Evolutionary conservation across 2,797 vertebrate species (phyloP), one percentile per base, ranked within the genome.

Genomic region (Hipposideros larvatus): DNA sequence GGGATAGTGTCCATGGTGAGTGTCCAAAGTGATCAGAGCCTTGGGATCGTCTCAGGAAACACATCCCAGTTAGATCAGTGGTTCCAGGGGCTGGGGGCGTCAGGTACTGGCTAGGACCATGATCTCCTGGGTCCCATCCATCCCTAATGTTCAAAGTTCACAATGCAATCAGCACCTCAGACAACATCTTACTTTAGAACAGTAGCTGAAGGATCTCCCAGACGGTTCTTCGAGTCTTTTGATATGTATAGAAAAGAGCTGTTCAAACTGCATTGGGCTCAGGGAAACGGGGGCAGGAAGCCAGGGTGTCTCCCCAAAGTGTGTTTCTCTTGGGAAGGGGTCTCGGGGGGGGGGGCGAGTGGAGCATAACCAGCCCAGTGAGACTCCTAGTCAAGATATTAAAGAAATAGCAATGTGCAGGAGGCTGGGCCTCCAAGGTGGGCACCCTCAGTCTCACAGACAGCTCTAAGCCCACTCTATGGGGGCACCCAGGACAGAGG

Each of bases 371-470:
- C 77, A 77, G 53, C 61, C 84, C 78, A 19, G 2, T 41, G 90
- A 88, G 84, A 88, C 77, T 77, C 68, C 68, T 28, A 19, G 68
- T 94, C 53, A 34, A 85, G 73, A 89, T 10, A 2, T 70, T 13
- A 88, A 73, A 78, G 71, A 93, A 95, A 80, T 6, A 70, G 80
- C 61, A 26, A 5, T 22, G 43, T 71, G 28, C 63, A 74, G 24
- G 75, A 89, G 46, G 74, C 85, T 34, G 43, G 68, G 63, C 46
- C 57, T 37, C 7, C 0, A 1, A 48, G 24, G 24, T 2, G 24
- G 66, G 55, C 65, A 66, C 48, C 61, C 93, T 94, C 95, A 84
- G 95, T 90, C 95, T 48, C 13, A 95, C 97, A 95, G 87, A 96
- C 26, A 97, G 86, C 97, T 98, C 93, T 63, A 37, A 92, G 85